Base-by-base conservation (phyloP, 2,113 vertebrate species). In the Xiphophorus hellerii region DNA sequence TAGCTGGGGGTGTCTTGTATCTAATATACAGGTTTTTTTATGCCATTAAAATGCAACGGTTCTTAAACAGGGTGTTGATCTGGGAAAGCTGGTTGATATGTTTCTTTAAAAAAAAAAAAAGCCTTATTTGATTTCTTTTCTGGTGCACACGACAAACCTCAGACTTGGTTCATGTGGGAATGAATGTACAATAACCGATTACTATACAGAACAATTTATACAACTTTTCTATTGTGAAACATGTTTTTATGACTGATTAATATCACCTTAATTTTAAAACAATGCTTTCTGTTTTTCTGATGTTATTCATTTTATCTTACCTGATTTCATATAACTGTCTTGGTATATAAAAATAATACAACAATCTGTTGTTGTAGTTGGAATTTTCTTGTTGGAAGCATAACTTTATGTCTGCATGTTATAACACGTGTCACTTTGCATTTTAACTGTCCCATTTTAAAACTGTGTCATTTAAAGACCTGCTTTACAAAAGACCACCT, bases 201-300 rank as follows among this genome's bases (percentile, higher is more conserved):
- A 76, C 71, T 61, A 73, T 78, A 44, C 66, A 14, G 27, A 73
- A 85, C 51, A 76, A 62, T 76, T 82, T 80, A 14, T 72, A 42
- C 69, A 74, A 82, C 70, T 81, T 88, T 81, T 84, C 69, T 79
- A 70, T 27, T 28, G 62, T 87, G 72, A 84, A 82, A 74, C 5
- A 48, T 13, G 66, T 82, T 82, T 82, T 37, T 84, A 85, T 89
- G 65, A 71, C 76, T 74, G 39, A 86, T 81, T 84, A 76, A 85
- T 85, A 72, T 63, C 62, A 63, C 35, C 7, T 61, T 78, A 11
- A 77, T 69, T 75, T 73, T 30, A 78, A 76, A 69, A 25, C 31
- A 31, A 12, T 42, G 48, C 62, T 74, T 78, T 44, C 64, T 29
- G 72, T 74, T 69, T 81, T 20, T 71, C 33, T 33, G 29, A 70